Evolutionary conservation across 2,113 vertebrate species (phyloP).

Genomic region (Chaetodon auriga): DNA sequence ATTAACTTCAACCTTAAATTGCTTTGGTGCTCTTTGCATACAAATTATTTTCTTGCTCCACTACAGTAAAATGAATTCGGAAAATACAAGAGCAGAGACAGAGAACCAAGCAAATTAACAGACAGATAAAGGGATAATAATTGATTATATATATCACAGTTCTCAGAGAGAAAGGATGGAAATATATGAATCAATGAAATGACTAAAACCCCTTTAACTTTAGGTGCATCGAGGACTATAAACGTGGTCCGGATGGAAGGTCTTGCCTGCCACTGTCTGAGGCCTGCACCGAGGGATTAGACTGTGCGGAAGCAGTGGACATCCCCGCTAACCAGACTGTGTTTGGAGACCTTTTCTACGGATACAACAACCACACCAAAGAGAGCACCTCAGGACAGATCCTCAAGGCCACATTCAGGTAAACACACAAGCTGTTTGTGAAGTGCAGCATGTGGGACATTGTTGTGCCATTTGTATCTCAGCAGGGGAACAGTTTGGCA

Average conservation of each 20-base stretch:
- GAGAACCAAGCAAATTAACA: not conserved
- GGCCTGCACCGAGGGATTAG: conserved; percentile 89
- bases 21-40: not conserved
- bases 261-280: conserved; percentile 94
- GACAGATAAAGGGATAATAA: not conserved
- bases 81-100: not conserved
- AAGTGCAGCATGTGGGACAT: conserved; percentile 36
- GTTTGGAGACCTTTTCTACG: conserved; percentile 97
- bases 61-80: not conserved
- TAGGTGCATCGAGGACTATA: conserved; percentile 98
- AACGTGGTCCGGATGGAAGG: conserved; percentile 90
- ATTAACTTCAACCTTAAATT: not conserved
- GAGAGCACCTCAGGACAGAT: conserved; percentile 92
- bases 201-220: not conserved
- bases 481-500: conserved; percentile 21
- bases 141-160: not conserved
- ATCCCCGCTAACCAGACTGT: conserved; percentile 96
- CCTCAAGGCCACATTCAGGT: conserved; percentile 97
- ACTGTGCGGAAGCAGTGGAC: conserved; percentile 90
- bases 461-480: conserved; percentile 46
- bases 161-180: not conserved
- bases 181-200: not conserved
- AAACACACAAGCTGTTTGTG: conserved; percentile 42
- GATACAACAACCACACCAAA: conserved; percentile 96
- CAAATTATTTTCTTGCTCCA: not conserved